These are phyloP conservation scores for Caranx melampygus DNA, from an alignment of 2,113 vertebrate species.

Conservation along the genomic window DNA sequence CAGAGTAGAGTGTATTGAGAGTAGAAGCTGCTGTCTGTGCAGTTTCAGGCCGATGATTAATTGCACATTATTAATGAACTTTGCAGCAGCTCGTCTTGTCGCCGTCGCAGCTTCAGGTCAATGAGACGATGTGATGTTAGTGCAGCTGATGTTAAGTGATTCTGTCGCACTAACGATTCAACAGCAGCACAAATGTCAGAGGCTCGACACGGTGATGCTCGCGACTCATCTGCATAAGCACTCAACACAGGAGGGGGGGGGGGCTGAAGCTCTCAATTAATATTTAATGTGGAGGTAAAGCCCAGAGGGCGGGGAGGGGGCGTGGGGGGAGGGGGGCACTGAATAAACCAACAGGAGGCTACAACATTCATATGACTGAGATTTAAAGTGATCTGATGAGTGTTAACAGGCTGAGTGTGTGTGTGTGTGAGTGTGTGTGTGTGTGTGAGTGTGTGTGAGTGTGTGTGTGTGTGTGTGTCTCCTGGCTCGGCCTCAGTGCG, in stretches of 20 bases:
- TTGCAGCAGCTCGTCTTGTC: conserved; percentile 95
- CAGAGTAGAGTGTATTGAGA: too few species aligned
- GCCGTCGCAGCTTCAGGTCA: conserved; percentile 90
- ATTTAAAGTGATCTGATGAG: background rate
- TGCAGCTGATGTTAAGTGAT: conserved; percentile 95
- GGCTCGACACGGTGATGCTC: conserved; percentile 94
- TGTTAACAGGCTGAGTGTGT: conserved; percentile 18
- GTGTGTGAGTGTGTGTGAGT: too few species aligned
- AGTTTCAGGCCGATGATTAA: conserved; percentile 94
- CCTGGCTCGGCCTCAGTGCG: conserved; percentile 83
- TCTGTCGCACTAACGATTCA: conserved; percentile 94
- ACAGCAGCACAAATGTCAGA: conserved; percentile 96
- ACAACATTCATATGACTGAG: background rate
- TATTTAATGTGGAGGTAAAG: conserved; percentile 72
- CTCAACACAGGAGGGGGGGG: conserved; percentile 65
- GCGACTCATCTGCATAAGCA: conserved; percentile 91
- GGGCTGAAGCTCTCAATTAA: conserved; percentile 64
- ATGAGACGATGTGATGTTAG: conserved; percentile 97
- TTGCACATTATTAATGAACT: conserved; percentile 99
- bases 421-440: too few species aligned
- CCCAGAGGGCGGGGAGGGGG: too few species aligned
- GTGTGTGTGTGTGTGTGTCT: too few species aligned
- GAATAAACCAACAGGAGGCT: conserved; percentile 39
- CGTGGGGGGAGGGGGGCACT: background rate
- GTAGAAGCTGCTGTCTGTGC: conserved; percentile 79